Evolutionary conservation across 2,113 vertebrate genomes (phyloP).

Genomic region (Erythrocercus mccallii): DNA sequence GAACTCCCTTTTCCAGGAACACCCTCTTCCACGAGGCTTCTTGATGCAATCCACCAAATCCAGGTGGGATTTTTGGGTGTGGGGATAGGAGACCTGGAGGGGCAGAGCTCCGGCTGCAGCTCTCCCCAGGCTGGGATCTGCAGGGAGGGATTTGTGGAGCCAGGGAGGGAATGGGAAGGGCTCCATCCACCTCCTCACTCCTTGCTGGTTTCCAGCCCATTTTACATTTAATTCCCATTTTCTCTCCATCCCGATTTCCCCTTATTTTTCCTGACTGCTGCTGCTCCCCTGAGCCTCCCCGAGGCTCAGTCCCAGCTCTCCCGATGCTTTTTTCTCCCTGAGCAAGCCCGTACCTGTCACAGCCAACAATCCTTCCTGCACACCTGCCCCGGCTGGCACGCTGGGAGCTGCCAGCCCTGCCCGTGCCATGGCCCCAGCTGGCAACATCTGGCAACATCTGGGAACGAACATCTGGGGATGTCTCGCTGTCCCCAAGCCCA

Average conservation of each 20-base stretch:
- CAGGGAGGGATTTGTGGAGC: no score
- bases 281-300: background rate
- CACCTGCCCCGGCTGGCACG: background rate
- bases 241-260: background rate
- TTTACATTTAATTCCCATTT: background rate
- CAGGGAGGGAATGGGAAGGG: background rate
- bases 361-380: background rate
- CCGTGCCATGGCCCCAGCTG: background rate
- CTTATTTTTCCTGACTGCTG: background rate
- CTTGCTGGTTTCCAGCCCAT: fast-evolving
- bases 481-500: background rate
- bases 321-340: background rate
- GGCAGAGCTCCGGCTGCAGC: background rate
- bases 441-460: background rate
- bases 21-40: fast-evolving
- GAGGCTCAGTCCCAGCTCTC: background rate
- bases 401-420: background rate
- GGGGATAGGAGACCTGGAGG: background rate
- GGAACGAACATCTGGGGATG: background rate
- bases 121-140: background rate
- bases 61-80: background rate
- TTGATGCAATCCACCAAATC: background rate
- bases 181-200: background rate
- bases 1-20: background rate
- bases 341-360: background rate